phyloP scores from a whole-genome alignment of 2,797 vertebrate genomes.

The Channa striata region DNA sequence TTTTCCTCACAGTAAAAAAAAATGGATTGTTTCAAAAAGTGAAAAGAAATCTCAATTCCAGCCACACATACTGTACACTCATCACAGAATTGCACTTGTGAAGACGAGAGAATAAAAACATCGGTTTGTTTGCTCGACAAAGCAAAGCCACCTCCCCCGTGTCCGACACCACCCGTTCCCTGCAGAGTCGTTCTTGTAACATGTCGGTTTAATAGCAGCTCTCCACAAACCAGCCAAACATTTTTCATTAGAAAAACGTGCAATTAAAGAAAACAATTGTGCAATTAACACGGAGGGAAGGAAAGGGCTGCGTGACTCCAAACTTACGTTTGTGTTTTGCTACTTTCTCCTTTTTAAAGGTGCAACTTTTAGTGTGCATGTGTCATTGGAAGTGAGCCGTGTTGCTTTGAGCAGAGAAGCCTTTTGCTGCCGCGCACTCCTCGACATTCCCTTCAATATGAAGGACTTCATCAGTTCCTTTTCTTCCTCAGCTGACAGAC shows the following conservation, averaged over 20 bases:
- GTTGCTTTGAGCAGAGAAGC: slow-evolving; percentile 37
- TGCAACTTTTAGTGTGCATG: slow-evolving; percentile 58
- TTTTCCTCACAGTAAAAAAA: slow-evolving; percentile 42
- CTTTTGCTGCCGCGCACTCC: slow-evolving; percentile 30
- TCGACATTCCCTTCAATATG: slow-evolving; percentile 76
- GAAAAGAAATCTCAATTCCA: slow-evolving; percentile 17
- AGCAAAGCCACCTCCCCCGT: slow-evolving; percentile 24
- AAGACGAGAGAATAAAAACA: slow-evolving; percentile 44
- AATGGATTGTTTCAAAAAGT: not conserved
- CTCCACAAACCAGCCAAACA: slow-evolving; percentile 31
- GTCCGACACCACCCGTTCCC: slow-evolving; percentile 42
- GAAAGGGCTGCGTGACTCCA: slow-evolving; percentile 48
- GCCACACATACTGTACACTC: slow-evolving; percentile 58
- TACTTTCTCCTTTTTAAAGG: slow-evolving; percentile 16
- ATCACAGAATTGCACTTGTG: slow-evolving; percentile 58
- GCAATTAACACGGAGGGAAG: slow-evolving; percentile 51
- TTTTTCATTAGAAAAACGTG: slow-evolving; percentile 8
- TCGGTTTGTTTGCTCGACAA: slow-evolving; percentile 30
- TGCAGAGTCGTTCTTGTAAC: slow-evolving; percentile 36
- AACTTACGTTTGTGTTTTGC: slow-evolving; percentile 27
- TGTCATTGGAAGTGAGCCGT: slow-evolving; percentile 46
- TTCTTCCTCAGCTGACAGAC: slow-evolving; percentile 32
- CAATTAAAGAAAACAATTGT: slow-evolving; percentile 29
- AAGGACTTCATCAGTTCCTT: slow-evolving; percentile 62
- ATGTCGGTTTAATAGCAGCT: slow-evolving; percentile 55